These are phyloP conservation scores for Tachuris rubrigastra DNA, from an alignment of 2,113 vertebrate species.

Conservation along the genomic window DNA sequence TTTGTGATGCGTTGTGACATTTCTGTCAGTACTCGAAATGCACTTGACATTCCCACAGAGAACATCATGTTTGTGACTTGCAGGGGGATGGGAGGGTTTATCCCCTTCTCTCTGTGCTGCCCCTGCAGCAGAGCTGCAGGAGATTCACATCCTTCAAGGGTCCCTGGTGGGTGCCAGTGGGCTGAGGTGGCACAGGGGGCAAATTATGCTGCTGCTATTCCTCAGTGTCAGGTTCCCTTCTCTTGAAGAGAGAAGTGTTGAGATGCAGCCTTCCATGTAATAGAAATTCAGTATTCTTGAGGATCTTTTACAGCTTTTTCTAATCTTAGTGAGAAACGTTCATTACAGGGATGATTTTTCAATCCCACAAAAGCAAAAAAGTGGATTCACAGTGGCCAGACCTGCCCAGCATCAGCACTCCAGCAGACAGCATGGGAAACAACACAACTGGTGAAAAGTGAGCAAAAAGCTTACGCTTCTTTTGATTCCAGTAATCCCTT, in stretches of 20 bases:
- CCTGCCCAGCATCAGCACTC: not conserved
- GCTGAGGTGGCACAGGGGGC: not conserved
- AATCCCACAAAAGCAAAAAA: not conserved
- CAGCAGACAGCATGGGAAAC: not conserved
- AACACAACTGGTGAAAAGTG: not conserved
- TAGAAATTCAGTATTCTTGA: not conserved
- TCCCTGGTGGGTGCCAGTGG: not conserved
- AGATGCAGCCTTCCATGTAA: not conserved
- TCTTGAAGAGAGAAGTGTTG: not conserved
- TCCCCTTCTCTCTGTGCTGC: not conserved
- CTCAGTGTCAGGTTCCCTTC: not conserved
- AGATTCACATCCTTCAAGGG: not conserved
- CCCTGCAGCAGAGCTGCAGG: not conserved
- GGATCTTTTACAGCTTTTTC: not conserved
- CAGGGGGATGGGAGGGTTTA: fast-evolving
- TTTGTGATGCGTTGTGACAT: not conserved
- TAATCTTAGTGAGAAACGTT: not conserved
- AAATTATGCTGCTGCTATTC: not conserved
- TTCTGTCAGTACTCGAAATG: conserved; percentile 6
- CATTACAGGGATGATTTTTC: not conserved
- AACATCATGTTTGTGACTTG: not conserved
- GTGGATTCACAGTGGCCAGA: not conserved
- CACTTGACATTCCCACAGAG: not conserved
- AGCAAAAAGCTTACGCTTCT: not conserved
- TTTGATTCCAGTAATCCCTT: not conserved